phyloP scores from a whole-genome alignment of 2,797 vertebrate species.

The Gadopsis marmoratus region DNA sequence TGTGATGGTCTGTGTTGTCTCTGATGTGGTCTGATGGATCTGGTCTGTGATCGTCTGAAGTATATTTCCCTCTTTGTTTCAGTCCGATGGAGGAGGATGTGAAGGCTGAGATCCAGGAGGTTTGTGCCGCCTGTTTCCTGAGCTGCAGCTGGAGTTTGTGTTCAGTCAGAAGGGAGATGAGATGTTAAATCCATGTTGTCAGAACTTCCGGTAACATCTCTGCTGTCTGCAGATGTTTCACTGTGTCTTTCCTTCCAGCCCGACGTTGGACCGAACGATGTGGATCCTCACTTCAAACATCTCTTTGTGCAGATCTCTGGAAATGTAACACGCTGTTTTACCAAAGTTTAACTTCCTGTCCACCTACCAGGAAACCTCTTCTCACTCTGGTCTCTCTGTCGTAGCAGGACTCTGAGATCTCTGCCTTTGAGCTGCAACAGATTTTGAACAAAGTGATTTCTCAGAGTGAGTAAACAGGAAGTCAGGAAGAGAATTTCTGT shows the following conservation, averaged over 20 bases:
- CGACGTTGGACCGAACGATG: slow-evolving; percentile 77
- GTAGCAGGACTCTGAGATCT: slow-evolving; percentile 88
- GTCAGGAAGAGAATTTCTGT: too few species aligned
- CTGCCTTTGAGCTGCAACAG: slow-evolving; percentile 85
- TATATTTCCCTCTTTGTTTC: slow-evolving; percentile 46
- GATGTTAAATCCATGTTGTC: too few species aligned
- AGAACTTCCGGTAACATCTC: too few species aligned
- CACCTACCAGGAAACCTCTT: fast-evolving
- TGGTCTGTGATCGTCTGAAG: neutral
- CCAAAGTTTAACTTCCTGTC: neutral
- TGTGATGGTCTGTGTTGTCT: too few species aligned
- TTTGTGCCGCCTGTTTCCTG: slow-evolving; percentile 47
- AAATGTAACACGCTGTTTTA: slow-evolving; percentile 72
- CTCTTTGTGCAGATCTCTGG: slow-evolving; percentile 88
- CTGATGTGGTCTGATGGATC: too few species aligned
- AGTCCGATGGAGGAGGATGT: slow-evolving; percentile 89
- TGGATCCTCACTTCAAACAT: slow-evolving; percentile 87
- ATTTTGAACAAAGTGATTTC: slow-evolving; percentile 88
- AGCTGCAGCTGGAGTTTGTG: neutral
- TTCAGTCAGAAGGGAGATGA: too few species aligned
- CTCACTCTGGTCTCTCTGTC: neutral
- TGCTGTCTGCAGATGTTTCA: neutral
- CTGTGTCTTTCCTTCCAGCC: slow-evolving; percentile 66
- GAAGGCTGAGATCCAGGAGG: slow-evolving; percentile 85
- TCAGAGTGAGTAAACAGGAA: slow-evolving; percentile 82